phyloP scores from a whole-genome alignment of 1,140 invertebrate genomes.

The Frieseomelitta varia region DNA sequence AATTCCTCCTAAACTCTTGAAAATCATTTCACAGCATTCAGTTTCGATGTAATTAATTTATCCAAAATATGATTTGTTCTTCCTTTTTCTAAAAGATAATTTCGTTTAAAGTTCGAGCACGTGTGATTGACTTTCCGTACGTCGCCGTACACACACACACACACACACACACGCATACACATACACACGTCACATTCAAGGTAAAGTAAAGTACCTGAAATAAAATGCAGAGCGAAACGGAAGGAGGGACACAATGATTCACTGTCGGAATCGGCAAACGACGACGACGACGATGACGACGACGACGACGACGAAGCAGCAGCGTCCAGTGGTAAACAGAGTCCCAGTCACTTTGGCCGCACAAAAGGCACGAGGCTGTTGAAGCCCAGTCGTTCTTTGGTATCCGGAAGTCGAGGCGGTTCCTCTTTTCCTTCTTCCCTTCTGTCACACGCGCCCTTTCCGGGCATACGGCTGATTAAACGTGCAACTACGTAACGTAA shows the following conservation, averaged over 20 bases:
- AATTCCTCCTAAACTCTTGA: no score
- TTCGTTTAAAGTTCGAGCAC: no score
- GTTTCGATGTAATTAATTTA: no score
- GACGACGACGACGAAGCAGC: slow-evolving; percentile 23
- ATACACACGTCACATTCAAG: neutral
- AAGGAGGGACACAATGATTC: neutral
- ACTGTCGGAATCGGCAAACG: slow-evolving; percentile 7
- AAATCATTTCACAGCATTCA: no score
- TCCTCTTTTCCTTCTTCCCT: slow-evolving; percentile 52
- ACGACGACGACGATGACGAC: slow-evolving; percentile 28
- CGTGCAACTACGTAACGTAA: slow-evolving; percentile 81
- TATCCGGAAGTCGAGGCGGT: slow-evolving; percentile 51
- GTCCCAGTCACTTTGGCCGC: slow-evolving; percentile 58
- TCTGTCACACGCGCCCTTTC: slow-evolving; percentile 62
- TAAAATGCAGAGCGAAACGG: neutral
- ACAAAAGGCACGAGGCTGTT: slow-evolving; percentile 59
- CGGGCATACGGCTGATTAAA: slow-evolving; percentile 80
- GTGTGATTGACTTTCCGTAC: no score
- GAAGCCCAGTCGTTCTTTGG: slow-evolving; percentile 44
- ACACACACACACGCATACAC: no score
- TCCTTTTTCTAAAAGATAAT: no score
- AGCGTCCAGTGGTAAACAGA: slow-evolving; percentile 49
- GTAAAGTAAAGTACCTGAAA: neutral
- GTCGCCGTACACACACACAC: no score
- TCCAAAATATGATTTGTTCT: no score